Percentiles rank a stretch among this genome's conserved stretches.
Conservation (phyloP, 2,888 invertebrate species). For the Himalopsyche japonica region DNA sequence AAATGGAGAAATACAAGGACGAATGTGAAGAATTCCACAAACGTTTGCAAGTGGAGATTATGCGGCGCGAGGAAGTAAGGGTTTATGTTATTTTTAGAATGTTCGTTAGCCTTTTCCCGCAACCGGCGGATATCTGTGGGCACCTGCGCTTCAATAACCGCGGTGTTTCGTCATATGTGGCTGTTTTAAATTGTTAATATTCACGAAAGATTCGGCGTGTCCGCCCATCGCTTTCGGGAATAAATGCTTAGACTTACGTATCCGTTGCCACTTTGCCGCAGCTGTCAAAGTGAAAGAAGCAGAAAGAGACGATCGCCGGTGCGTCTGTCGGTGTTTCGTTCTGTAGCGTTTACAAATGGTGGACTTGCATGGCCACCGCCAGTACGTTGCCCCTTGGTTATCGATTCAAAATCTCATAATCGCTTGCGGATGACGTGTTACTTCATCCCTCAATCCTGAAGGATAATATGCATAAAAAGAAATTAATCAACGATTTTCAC, state of each 20-base stretch:
- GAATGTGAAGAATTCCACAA: constrained; percentile 95
- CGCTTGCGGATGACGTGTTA: constrained; percentile 26
- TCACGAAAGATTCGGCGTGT: constrained; percentile 28
- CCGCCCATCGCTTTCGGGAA: constrained; percentile 24
- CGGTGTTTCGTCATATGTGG: neutral
- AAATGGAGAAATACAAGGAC: constrained; percentile 98
- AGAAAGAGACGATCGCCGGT: constrained; percentile 21
- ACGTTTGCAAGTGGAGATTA: constrained; percentile 92
- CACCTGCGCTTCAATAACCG: neutral
- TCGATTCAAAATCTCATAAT: constrained; percentile 30
- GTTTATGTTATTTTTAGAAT: constrained; percentile 14
- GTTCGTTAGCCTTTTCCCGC: neutral
- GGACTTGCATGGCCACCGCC: neutral
- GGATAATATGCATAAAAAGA: neutral
- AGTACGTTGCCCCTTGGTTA: constrained; percentile 30
- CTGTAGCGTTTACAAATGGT: constrained; percentile 25
- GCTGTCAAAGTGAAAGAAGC: constrained; percentile 29
- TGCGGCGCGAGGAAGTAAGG: constrained; percentile 96
- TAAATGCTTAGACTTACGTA: constrained; percentile 26
- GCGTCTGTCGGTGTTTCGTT: constrained; percentile 11
- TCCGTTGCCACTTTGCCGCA: constrained; percentile 18
- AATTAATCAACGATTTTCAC: neutral
- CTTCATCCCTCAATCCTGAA: neutral
- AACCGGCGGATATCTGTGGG: neutral
- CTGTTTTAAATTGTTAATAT: neutral